Evolutionary conservation across 2,797 vertebrate genomes (phyloP).

Genomic region (Fratercula arctica): DNA sequence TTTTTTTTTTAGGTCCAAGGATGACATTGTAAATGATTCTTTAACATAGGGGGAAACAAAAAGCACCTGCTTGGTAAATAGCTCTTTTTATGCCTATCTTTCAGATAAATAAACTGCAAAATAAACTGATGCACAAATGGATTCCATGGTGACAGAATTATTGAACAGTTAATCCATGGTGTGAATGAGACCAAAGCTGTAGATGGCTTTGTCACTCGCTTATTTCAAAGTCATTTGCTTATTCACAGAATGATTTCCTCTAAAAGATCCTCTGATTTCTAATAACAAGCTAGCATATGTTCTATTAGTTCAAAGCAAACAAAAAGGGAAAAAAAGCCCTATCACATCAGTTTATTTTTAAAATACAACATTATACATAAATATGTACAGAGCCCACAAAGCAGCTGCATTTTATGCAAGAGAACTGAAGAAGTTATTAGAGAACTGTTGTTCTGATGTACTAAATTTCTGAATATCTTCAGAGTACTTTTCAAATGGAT

Average conservation of each 20-base stretch:
- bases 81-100: background rate
- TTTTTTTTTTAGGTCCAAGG: background rate
- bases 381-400: background rate
- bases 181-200: background rate
- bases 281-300: constrained; percentile 17
- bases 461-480: background rate
- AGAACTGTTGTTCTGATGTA: background rate
- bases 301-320: constrained; percentile 58
- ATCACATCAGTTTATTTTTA: background rate
- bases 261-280: constrained; percentile 39
- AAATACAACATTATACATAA: background rate
- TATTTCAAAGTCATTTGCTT: background rate
- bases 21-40: background rate
- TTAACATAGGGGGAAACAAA: background rate
- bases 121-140: background rate
- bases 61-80: background rate
- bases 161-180: background rate
- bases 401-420: background rate
- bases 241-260: constrained; percentile 10
- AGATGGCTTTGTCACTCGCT: background rate
- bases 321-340: background rate
- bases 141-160: background rate
- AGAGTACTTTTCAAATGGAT: background rate
- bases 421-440: background rate
- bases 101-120: background rate